Base-by-base conservation (phyloP, 2,113 vertebrate genomes). In the Sander vitreus region DNA sequence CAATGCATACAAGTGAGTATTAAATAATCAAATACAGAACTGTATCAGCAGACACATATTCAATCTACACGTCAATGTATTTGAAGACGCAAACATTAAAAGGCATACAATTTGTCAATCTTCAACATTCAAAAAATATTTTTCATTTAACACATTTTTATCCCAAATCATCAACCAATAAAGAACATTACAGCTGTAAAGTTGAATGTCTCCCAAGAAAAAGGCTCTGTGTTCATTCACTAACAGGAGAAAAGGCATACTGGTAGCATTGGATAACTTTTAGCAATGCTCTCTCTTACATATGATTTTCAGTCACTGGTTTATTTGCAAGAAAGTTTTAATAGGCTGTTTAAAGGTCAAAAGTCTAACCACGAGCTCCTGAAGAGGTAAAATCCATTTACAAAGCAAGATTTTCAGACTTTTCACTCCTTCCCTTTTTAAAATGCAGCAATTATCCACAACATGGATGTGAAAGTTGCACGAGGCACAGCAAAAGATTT, bases 221-320 rank as follows among this genome's bases (percentile, higher is more conserved):
- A 85, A 78, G 33, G 60, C 50, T 83, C n/a, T n/a, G 0, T 45
- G 50, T 82, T 77, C 33, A 53, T 54, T 63, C 73, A 13, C 58
- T 53, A 84, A 66, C 51, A 85, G 74, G 72, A 80, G 70, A 60
- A 85, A 91, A 89, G 86, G 89, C 87, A 89, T 71, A 76, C 19
- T 68, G 85, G 87, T 83, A 6, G 6, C 19, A 25, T 79, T 18
- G 21, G 6, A 77, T 8, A 60, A 47, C 25, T 55, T 54, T 19
- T 81, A 74, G 50, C 65, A 65, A 53, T 23, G 9, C 27, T 70
- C 21, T 72, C 25, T n/a, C 57, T 63, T 66, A 25, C 25, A 0
- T 55, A 55, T 19, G 51, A 73, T 33, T 73, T 70, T 51, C 21
- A 59, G 15, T 66, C 39, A 39, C 19, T 54, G 21, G 36, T 57